Evolutionary conservation across 2,797 vertebrate species (phyloP).

Genomic region (Pseudochaenichthys georgianus): DNA sequence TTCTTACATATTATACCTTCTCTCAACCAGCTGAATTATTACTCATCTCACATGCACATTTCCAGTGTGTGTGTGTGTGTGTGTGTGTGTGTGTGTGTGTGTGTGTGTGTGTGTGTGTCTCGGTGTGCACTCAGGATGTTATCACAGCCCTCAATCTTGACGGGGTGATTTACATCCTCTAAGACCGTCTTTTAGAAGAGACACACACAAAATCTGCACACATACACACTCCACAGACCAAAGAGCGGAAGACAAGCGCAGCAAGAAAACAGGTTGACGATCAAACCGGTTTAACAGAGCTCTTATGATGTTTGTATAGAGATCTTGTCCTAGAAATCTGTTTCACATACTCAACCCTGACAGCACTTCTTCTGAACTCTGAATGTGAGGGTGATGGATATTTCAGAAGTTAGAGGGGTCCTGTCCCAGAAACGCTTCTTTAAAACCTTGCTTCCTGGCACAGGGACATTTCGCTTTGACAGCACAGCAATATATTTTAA

Average conservation of each 20-base stretch:
- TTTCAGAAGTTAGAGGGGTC: slow-evolving; percentile 72
- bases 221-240: slow-evolving; percentile 43
- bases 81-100: background rate
- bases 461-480: slow-evolving; percentile 40
- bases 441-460: slow-evolving; percentile 50
- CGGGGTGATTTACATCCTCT: slow-evolving; percentile 72
- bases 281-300: slow-evolving; percentile 81
- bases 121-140: slow-evolving; percentile 71
- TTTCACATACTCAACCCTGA: slow-evolving; percentile 77
- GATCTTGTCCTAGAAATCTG: slow-evolving; percentile 74
- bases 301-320: slow-evolving; percentile 73
- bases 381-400: slow-evolving; percentile 75
- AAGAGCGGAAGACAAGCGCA: slow-evolving; percentile 66
- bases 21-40: slow-evolving; percentile 49
- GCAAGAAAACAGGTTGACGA: slow-evolving; percentile 79
- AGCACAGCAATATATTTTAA: slow-evolving; percentile 23
- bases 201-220: slow-evolving; percentile 19
- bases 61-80: slow-evolving; percentile 38
- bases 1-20: background rate
- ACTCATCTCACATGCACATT: slow-evolving; percentile 32
- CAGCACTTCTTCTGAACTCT: slow-evolving; percentile 70
- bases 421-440: slow-evolving; percentile 64
- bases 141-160: slow-evolving; percentile 70
- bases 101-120: too few relatives aligned
- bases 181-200: slow-evolving; percentile 47